Conservation (phyloP, 2,888 invertebrate species). For the Escarpia spicata region DNA sequence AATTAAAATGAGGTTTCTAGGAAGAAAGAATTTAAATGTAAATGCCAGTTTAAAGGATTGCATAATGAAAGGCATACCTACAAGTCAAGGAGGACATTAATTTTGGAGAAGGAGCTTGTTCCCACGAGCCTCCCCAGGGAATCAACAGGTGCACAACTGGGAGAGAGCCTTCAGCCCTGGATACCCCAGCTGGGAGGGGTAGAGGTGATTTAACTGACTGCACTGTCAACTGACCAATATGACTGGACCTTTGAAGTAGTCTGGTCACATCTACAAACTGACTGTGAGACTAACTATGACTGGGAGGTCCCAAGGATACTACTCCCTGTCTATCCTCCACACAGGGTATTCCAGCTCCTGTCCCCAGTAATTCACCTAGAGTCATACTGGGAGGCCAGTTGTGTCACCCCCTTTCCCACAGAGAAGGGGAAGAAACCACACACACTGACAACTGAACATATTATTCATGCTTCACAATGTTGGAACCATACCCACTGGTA, state of each 20-base stretch:
- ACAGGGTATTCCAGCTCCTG: background rate
- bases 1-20: background rate
- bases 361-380: background rate
- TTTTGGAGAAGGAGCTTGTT: background rate
- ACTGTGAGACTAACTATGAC: background rate
- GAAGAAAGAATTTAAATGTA: background rate
- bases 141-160: slow-evolving; percentile 16
- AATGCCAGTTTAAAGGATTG: background rate
- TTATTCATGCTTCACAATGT: background rate
- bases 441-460: background rate
- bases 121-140: background rate
- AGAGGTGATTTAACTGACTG: background rate
- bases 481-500: background rate
- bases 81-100: background rate
- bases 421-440: background rate
- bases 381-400: background rate
- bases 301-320: background rate
- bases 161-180: background rate
- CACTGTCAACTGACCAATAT: background rate
- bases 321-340: background rate
- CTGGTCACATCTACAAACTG: background rate
- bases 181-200: background rate
- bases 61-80: background rate
- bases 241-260: background rate
- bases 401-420: background rate